Percentiles rank a stretch among this genome's conserved stretches.
Evolutionary conservation across 1,140 invertebrate species (phyloP).

Genomic region (Leptoteleia sp.): DNA sequence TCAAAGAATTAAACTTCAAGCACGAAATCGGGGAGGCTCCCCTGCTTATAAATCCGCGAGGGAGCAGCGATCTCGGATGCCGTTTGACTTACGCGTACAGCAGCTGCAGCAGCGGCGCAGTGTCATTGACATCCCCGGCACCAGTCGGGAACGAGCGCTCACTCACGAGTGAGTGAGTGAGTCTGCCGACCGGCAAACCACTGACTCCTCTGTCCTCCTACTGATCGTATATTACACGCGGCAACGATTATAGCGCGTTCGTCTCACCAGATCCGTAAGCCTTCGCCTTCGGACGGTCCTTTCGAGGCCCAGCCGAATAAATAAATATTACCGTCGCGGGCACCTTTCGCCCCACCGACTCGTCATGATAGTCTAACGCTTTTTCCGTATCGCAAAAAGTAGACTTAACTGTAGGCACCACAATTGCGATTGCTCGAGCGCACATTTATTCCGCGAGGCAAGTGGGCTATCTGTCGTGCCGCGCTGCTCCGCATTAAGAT

Average conservation of each 20-base stretch:
- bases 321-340: too few species aligned
- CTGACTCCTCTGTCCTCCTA: conserved; percentile 69
- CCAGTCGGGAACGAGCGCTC: conserved; percentile 71
- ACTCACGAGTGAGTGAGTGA: conserved; percentile 47
- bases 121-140: conserved; percentile 78
- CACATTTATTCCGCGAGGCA: too few species aligned
- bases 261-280: conserved; percentile 16
- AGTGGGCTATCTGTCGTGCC: too few species aligned
- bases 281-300: too few species aligned
- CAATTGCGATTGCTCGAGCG: too few species aligned
- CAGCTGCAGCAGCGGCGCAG: conserved; percentile 72
- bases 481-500: too few species aligned
- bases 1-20: too few species aligned
- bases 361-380: too few species aligned
- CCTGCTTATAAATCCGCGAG: conserved; percentile 31
- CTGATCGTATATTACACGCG: conserved; percentile 75
- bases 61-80: conserved; percentile 49
- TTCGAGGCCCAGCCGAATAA: too few species aligned
- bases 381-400: too few species aligned
- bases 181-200: conserved; percentile 34
- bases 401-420: too few species aligned
- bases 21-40: conserved; percentile 6
- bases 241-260: conserved; percentile 75
- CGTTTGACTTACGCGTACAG: conserved; percentile 74
- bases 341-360: too few species aligned